These are phyloP conservation scores for Oophaga pumilio DNA, from an alignment of 2,113 vertebrate species.

Conservation along the genomic window DNA sequence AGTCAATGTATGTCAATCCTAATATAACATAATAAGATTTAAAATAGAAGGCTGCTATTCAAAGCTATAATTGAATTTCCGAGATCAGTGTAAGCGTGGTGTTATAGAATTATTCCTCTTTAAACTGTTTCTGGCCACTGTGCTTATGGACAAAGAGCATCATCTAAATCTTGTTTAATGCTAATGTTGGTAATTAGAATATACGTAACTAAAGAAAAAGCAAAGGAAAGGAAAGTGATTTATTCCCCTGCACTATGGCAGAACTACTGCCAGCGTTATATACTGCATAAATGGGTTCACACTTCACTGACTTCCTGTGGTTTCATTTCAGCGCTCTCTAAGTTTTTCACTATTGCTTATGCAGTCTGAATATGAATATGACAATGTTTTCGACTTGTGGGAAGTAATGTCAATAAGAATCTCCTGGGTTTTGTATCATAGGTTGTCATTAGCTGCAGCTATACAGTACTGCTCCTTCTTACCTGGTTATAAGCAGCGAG, in stretches of 20 bases:
- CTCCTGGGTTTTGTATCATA: neutral
- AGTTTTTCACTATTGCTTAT: neutral
- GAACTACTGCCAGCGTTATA: neutral
- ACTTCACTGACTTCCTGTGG: neutral
- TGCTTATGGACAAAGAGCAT: constrained; percentile 59
- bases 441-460: neutral
- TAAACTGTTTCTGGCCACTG: constrained; percentile 68
- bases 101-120: constrained; percentile 73
- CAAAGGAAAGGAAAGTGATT: neutral
- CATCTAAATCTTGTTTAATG: constrained; percentile 4
- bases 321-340: neutral
- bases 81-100: constrained; percentile 77
- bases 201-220: neutral
- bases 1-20: constrained; percentile 83
- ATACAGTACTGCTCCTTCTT: no score
- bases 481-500: neutral
- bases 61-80: constrained; percentile 81
- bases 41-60: constrained; percentile 78
- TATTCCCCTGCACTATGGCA: neutral
- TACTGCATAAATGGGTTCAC: neutral
- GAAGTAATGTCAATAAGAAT: neutral
- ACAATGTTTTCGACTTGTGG: neutral
- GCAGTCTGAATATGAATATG: neutral
- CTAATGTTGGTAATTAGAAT: neutral
- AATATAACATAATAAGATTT: constrained; percentile 84